phyloP scores from a whole-genome alignment of 2,888 invertebrate species.

The Colletes collaris region DNA sequence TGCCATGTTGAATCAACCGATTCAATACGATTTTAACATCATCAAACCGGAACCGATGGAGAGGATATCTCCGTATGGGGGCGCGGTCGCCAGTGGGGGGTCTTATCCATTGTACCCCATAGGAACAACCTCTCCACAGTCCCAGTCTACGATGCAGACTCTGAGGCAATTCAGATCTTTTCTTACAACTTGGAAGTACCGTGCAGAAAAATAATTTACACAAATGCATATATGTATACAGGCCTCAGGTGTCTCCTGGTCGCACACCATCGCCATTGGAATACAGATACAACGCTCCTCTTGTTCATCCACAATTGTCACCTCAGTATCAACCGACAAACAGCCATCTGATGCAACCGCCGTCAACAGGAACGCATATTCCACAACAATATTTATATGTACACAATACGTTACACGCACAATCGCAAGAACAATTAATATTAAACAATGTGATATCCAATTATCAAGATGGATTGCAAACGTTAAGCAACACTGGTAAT shows the following conservation, averaged over 20 bases:
- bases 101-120: conserved; percentile 66
- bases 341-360: conserved; percentile 54
- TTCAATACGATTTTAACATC: conserved; percentile 72
- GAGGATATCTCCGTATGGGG: conserved; percentile 65
- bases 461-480: conserved; percentile 59
- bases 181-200: background rate
- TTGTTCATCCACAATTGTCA: conserved; percentile 64
- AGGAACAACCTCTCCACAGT: conserved; percentile 58
- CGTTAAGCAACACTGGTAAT: conserved; percentile 65
- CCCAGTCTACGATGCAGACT: conserved; percentile 60
- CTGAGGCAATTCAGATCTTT: conserved; percentile 60
- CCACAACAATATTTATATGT: conserved; percentile 59
- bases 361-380: conserved; percentile 31
- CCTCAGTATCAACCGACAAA: conserved; percentile 58
- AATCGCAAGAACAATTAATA: conserved; percentile 54
- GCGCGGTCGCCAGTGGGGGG: conserved; percentile 51
- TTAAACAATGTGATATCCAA: conserved; percentile 62
- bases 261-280: conserved; percentile 76
- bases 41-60: conserved; percentile 76
- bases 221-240: conserved; percentile 47
- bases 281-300: conserved; percentile 65
- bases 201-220: background rate
- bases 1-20: conserved; percentile 63
- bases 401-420: conserved; percentile 47
- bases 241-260: conserved; percentile 71